phyloP scores from a whole-genome alignment of 2,113 vertebrate genomes.

The Panthera tigris region DNA sequence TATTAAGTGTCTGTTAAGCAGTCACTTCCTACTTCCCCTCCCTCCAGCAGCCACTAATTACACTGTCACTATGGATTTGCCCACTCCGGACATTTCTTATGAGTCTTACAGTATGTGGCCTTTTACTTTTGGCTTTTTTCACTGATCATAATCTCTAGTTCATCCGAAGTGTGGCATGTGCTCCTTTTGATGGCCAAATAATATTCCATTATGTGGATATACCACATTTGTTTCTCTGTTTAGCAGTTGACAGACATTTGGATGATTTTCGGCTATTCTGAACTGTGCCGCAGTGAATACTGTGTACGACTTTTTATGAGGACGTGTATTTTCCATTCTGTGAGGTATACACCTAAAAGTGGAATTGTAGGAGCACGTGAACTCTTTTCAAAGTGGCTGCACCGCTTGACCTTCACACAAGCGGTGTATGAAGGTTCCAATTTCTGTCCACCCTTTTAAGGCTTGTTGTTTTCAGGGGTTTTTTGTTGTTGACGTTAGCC shows the following conservation, averaged over 20 bases:
- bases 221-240: background rate
- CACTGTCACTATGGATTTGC: background rate
- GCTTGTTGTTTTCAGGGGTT: background rate
- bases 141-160: background rate
- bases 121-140: background rate
- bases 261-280: background rate
- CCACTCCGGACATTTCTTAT: background rate
- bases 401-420: background rate
- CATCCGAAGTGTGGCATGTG: background rate
- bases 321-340: background rate
- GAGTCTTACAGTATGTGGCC: accelerated
- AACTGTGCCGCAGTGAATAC: background rate
- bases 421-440: background rate
- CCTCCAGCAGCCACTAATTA: accelerated
- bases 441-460: background rate
- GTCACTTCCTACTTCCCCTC: no score
- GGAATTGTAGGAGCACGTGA: background rate
- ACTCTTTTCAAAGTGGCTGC: background rate
- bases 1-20: background rate
- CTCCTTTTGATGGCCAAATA: background rate
- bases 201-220: background rate
- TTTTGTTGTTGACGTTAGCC: background rate
- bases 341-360: background rate
- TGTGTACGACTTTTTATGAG: background rate
- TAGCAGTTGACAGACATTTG: background rate